Evolutionary conservation across 2,888 invertebrate genomes (phyloP), one percentile per base, ranked within the genome.

Genomic region (Chaitophorus viminalis): DNA sequence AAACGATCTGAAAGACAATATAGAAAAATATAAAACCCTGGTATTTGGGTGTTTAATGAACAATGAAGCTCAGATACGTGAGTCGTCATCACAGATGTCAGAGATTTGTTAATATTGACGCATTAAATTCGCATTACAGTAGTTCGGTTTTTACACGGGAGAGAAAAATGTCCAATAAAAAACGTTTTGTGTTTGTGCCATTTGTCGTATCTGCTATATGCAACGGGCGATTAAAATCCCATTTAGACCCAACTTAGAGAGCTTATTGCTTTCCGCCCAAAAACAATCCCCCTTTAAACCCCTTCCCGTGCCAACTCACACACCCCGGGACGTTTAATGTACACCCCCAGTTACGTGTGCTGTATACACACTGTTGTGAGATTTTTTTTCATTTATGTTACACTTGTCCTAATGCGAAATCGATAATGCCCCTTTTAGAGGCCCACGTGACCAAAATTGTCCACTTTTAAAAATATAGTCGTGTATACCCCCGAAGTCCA

Each of bases 231-330:
- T 87, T 87, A 87, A 87, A 87, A 87, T 81, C 87, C 79, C 87
- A 81, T 87, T 87, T 87, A 81, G 87, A 87, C 72, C 81, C 81
- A 81, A 87, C 60, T 87, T 81, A 75, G 87, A 87, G 74, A 81
- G 87, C 87, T 87, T 87, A 87, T 87, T 87, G 79, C 87, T 87
- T 81, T 79, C 87, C 87, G 87, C 87, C 81, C 79, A 75, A 81
- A 87, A 87, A 87, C 87, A 81, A 87, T 72, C 74, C 65, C 74
- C 72, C 36, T 86, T 60, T 54, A 81, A 74, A 87, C 79, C 81
- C 86, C 81, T 75, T 81, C 46, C 87, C 74, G 87, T 87, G 87
- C 87, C 87, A 87, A 81, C 79, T 39, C 81, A 25, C 74, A 74
- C 70, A 31, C 74, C 31, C 72, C 78, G 39, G 79, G 86, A 60